phyloP scores from a whole-genome alignment of 2,797 vertebrate species.

The Pantherophis vulpinus region DNA sequence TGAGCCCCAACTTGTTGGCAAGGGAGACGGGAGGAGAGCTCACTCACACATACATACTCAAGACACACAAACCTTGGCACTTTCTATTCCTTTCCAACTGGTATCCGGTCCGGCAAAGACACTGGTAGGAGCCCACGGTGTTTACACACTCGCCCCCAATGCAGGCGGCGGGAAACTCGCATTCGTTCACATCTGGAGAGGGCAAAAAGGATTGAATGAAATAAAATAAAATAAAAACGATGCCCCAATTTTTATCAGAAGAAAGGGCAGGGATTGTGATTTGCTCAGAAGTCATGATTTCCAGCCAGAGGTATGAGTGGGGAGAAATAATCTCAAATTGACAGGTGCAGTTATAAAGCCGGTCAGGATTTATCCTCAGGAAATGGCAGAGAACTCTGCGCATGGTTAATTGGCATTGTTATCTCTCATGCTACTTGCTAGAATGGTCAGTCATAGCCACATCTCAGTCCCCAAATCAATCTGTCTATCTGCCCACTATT shows the following conservation, averaged over 20 bases:
- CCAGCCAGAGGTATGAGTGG: too few relatives aligned
- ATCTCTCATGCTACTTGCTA: not conserved
- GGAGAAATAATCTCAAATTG: not conserved
- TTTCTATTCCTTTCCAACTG: slow-evolving; percentile 76
- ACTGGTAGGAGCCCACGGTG: slow-evolving; percentile 86
- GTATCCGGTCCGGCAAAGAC: slow-evolving; percentile 85
- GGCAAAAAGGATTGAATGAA: not conserved
- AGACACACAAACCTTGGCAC: slow-evolving; percentile 74
- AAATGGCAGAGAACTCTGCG: not conserved
- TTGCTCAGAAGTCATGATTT: not conserved
- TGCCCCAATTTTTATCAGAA: not conserved
- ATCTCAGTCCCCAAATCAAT: too few relatives aligned
- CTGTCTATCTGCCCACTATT: too few relatives aligned
- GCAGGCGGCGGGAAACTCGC: slow-evolving; percentile 80
- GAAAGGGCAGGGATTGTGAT: not conserved
- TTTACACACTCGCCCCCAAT: slow-evolving; percentile 86
- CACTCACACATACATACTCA: slow-evolving; percentile 37
- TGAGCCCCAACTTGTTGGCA: too few relatives aligned
- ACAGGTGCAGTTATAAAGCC: not conserved
- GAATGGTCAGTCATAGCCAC: too few relatives aligned
- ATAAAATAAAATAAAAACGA: not conserved
- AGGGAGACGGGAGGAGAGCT: fast-evolving
- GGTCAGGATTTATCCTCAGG: too few relatives aligned
- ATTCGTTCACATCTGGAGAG: slow-evolving; percentile 84
- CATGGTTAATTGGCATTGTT: not conserved